Base-by-base conservation (phyloP, 2,888 invertebrate species). In the Taenaris catops region DNA sequence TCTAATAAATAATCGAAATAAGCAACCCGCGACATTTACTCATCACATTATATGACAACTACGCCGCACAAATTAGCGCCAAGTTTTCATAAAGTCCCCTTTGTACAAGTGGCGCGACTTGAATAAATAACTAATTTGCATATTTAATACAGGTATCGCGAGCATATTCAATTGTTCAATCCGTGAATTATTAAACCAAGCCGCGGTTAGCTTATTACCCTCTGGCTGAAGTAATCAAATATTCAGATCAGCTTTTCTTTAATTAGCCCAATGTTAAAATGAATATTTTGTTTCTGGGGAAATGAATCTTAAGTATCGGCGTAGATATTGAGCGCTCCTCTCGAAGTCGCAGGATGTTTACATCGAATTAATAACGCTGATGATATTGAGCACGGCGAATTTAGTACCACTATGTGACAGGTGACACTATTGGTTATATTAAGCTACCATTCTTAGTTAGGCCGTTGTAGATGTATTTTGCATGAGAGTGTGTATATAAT, bases 91-190 rank as follows among this genome's bases (percentile, higher is more conserved):
- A 61, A 55, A 51, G 45, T 58, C 61, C 74, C 67, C 68, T 60
- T 58, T 46, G 51, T 49, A 53, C 60, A 54, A 54, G 53, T 51
- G 51, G 46, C 53, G 55, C 55, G 64, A 58, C 60, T 76, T 80
- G 76, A 80, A 81, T 81, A 83, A 81, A 83, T 83, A 79, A 83
- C 70, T 76, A 55, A 81, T 83, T 81, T 83, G 58, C 79, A 83
- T 83, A 73, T 75, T 75, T 83, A 80, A 80, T 80, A 73, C 80
- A 74, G 73, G 76, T 79, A 74, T 75, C 69, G 65, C 56, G 64
- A 44, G 62, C 51, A 45, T 65, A 68, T 79, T 74, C 73, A 75
- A 78, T 80, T 79, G 80, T 71, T 63, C 52, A 62, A 63, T 58
- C 58, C 59, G 52, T 72, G 68, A 72, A 80, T 80, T 72, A 76